Evolutionary conservation across 2,113 vertebrate genomes (phyloP).

Genomic region (Nothoprocta pentlandii): DNA sequence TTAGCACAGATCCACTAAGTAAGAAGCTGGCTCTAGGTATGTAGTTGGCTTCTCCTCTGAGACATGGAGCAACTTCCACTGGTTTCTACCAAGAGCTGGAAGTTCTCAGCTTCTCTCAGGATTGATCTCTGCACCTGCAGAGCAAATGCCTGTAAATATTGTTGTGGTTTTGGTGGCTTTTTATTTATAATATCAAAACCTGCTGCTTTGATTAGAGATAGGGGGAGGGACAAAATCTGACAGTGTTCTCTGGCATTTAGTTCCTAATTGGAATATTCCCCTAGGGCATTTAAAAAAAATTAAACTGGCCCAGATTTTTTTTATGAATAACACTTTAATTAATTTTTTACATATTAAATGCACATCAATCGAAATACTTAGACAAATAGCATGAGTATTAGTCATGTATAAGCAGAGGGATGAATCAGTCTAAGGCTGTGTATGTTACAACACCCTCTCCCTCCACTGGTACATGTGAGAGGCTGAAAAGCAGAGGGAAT

Average conservation of each 20-base stretch:
- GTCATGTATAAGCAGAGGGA: constrained; percentile 23
- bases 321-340: constrained; percentile 73
- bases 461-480: neutral
- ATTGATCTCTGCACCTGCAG: constrained; percentile 55
- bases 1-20: neutral
- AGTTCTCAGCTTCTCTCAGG: constrained; percentile 27
- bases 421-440: constrained; percentile 41
- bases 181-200: constrained; percentile 27
- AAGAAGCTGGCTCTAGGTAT: neutral
- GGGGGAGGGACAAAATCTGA: neutral
- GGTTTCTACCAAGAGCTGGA: neutral
- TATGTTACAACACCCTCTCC: constrained; percentile 13
- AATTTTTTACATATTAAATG: constrained; percentile 68
- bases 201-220: constrained; percentile 45
- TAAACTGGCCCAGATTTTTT: constrained; percentile 60
- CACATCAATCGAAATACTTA: constrained; percentile 39
- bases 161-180: constrained; percentile 58
- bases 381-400: constrained; percentile 55
- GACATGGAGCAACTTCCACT: neutral
- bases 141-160: neutral
- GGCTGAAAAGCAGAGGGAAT: constrained; percentile 43
- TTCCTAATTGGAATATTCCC: constrained; percentile 61
- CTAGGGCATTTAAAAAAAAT: constrained; percentile 46
- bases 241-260: constrained; percentile 40
- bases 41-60: neutral